Percentiles rank a stretch among this genome's conserved stretches.
These are phyloP conservation scores for Ispidina picta DNA, from an alignment of 2,797 vertebrate species.

Conservation along the genomic window DNA sequence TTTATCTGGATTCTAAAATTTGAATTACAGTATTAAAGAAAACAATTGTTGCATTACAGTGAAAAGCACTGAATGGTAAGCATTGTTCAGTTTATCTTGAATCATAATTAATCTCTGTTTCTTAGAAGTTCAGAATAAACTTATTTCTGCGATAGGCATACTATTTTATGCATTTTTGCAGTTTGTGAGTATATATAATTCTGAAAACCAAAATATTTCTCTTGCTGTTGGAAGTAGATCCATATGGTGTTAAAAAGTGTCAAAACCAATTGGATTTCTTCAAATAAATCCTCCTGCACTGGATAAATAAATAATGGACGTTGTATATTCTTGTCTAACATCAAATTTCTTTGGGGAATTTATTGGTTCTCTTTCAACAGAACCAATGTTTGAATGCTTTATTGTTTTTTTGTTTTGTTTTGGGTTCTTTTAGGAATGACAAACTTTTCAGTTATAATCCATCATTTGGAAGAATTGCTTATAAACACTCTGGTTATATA, in stretches of 20 bases:
- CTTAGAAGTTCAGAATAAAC: not conserved
- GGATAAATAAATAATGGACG: constrained; percentile 30
- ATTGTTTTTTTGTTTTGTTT: no score
- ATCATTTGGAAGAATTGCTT: not conserved
- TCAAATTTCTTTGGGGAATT: constrained; percentile 47
- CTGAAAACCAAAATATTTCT: not conserved
- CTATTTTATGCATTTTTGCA: not conserved
- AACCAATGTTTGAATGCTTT: not conserved
- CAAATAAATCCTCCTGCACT: not conserved
- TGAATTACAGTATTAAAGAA: not conserved
- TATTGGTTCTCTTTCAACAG: not conserved
- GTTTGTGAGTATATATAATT: not conserved
- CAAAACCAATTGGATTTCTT: constrained; percentile 14
- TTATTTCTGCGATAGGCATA: not conserved
- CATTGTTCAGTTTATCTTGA: not conserved
- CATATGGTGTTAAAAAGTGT: not conserved
- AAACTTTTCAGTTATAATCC: not conserved
- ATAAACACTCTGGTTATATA: not conserved
- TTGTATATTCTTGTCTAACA: not conserved
- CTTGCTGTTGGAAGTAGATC: not conserved
- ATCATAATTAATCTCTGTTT: not conserved
- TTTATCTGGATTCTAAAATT: constrained; percentile 8
- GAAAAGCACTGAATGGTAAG: not conserved
- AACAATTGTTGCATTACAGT: not conserved
- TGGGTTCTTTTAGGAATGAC: not conserved